Evolutionary conservation across 1,140 invertebrate species (phyloP).

Genomic region (Conopomorpha cramerella): DNA sequence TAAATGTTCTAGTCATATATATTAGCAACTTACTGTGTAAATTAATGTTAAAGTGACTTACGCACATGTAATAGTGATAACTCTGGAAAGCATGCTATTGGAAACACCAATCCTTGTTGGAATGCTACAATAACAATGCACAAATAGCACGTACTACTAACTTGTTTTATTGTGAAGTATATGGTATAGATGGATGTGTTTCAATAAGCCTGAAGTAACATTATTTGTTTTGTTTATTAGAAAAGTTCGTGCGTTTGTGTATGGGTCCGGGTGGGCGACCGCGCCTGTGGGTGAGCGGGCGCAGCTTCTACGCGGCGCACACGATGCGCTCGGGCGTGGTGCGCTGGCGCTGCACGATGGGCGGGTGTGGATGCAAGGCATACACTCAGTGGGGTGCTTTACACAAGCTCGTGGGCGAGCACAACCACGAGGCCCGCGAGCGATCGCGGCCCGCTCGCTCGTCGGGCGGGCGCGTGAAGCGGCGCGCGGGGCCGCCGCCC

Average conservation of each 20-base stretch:
- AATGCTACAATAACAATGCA: no score
- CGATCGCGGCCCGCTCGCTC: constrained; percentile 11
- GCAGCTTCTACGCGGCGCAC: constrained; percentile 49
- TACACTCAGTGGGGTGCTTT: constrained; percentile 45
- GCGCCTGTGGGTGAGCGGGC: constrained; percentile 41
- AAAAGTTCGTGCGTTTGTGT: constrained; percentile 31
- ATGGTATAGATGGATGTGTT: background rate
- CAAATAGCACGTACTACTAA: no score
- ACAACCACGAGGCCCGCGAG: constrained; percentile 35
- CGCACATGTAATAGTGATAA: no score
- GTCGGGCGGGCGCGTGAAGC: background rate
- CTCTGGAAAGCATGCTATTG: no score
- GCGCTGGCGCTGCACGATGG: constrained; percentile 51
- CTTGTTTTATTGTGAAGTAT: background rate
- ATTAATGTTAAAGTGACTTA: no score
- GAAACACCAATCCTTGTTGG: no score
- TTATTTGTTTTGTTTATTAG: no score
- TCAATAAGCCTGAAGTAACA: no score
- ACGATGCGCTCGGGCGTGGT: constrained; percentile 48
- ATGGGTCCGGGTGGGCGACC: constrained; percentile 47
- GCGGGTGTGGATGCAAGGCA: constrained; percentile 46
- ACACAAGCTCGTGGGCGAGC: constrained; percentile 44
- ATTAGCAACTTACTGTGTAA: no score
- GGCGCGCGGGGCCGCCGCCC: constrained; percentile 1
- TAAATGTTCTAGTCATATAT: no score